phyloP scores from a whole-genome alignment of 2,888 invertebrate genomes.

The Choristoneura rosaceana region DNA sequence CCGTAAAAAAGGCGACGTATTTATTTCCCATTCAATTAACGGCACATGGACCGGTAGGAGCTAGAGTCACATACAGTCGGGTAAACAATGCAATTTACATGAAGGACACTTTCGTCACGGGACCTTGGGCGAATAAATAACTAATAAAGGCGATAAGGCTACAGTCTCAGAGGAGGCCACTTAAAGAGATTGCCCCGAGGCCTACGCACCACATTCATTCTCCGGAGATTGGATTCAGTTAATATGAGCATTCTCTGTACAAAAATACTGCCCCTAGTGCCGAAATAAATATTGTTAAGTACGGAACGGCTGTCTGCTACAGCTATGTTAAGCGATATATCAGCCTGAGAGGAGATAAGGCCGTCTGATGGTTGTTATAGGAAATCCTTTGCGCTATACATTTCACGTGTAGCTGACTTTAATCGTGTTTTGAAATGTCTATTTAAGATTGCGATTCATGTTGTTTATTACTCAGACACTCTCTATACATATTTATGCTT shows the following conservation, averaged over 20 bases:
- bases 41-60: constrained; percentile 37
- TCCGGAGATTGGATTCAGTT: constrained; percentile 68
- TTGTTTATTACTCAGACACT: constrained; percentile 1
- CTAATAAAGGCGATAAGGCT: constrained; percentile 77
- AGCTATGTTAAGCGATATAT: constrained; percentile 49
- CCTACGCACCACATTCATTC: constrained; percentile 63
- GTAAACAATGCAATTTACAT: constrained; percentile 70
- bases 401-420: constrained; percentile 27
- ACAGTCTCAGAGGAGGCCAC: constrained; percentile 66
- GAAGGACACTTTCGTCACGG: constrained; percentile 60
- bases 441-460: constrained; percentile 17
- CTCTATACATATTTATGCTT: neutral
- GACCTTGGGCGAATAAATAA: constrained; percentile 74
- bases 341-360: constrained; percentile 46
- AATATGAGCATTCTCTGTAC: constrained; percentile 70
- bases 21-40: constrained; percentile 29
- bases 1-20: neutral
- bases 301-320: constrained; percentile 52
- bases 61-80: constrained; percentile 39
- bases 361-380: constrained; percentile 47
- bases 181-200: constrained; percentile 78
- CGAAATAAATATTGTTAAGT: constrained; percentile 75
- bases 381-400: constrained; percentile 40
- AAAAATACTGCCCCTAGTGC: constrained; percentile 65
- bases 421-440: constrained; percentile 35